Evolutionary conservation across 2,113 vertebrate species (phyloP).

Genomic region (Sander lucioperca): DNA sequence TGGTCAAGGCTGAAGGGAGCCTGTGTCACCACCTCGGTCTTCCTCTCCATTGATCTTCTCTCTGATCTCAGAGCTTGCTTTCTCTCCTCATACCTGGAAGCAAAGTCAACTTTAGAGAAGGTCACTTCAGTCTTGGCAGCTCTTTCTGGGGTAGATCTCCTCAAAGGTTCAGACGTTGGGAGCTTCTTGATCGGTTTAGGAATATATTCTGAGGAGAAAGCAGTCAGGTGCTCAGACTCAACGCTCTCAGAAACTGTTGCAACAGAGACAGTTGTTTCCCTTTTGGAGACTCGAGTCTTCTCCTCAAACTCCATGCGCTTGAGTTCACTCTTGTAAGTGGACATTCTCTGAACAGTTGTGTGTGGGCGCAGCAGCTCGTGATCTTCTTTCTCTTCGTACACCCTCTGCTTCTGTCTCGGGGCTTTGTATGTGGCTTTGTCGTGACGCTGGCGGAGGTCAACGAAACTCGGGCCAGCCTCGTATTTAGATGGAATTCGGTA

Average conservation of each 20-base stretch:
- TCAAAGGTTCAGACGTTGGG: constrained; percentile 80
- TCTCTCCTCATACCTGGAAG: constrained; percentile 94
- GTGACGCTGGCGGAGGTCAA: constrained; percentile 91
- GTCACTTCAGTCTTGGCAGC: constrained; percentile 89
- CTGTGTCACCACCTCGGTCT: constrained; percentile 91
- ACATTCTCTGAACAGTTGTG: constrained; percentile 85
- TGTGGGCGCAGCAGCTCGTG: constrained; percentile 93
- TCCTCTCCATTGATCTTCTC: constrained; percentile 89
- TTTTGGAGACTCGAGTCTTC: constrained; percentile 86
- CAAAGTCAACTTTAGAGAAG: constrained; percentile 90
- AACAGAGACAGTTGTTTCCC: constrained; percentile 85
- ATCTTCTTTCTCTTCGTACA: constrained; percentile 94
- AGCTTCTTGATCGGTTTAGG: constrained; percentile 89
- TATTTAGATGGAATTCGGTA: constrained; percentile 93
- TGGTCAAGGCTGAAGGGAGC: constrained; percentile 96
- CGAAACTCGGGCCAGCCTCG: constrained; percentile 90
- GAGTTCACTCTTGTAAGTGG: constrained; percentile 91
- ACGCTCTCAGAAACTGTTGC: constrained; percentile 83
- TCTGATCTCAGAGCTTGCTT: constrained; percentile 95
- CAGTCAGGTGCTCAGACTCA: constrained; percentile 83
- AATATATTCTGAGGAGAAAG: constrained; percentile 86
- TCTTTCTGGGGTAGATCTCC: constrained; percentile 88
- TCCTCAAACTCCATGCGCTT: constrained; percentile 92
- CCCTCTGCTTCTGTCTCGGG: constrained; percentile 89
- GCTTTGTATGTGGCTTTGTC: constrained; percentile 89